Percentiles rank a stretch among this genome's conserved stretches.
Conservation (phyloP, 2,888 invertebrate genomes). For the Schrankia costaestrigalis region DNA sequence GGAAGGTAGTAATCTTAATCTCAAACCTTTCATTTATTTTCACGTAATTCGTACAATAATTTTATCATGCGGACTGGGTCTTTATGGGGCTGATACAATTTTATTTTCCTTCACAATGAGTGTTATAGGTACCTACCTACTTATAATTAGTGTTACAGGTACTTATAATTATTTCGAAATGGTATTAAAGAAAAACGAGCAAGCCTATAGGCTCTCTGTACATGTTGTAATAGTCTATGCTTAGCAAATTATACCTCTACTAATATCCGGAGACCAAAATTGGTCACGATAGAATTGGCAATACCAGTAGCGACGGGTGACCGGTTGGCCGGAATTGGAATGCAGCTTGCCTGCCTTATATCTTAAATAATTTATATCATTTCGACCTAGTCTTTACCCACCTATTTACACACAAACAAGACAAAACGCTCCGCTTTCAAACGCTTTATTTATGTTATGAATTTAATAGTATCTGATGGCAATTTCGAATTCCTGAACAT, state of each 20-base stretch:
- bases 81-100: too few species aligned
- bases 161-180: too few species aligned
- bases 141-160: too few species aligned
- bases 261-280: constrained; percentile 17
- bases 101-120: too few species aligned
- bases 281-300: constrained; percentile 20
- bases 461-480: constrained; percentile 17
- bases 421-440: constrained; percentile 28
- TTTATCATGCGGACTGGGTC: too few species aligned
- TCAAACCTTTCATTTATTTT: too few species aligned
- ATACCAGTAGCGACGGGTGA: constrained; percentile 17
- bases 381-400: constrained; percentile 28
- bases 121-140: too few species aligned
- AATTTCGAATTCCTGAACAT: constrained; percentile 15
- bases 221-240: too few species aligned
- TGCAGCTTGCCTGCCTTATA: constrained; percentile 50
- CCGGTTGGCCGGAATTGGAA: constrained; percentile 44
- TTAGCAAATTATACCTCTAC: not conserved
- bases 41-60: too few species aligned
- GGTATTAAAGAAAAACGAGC: too few species aligned
- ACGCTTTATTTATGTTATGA: constrained; percentile 26
- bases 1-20: too few species aligned
- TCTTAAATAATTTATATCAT: constrained; percentile 39
- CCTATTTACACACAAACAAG: constrained; percentile 25
- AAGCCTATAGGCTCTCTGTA: too few species aligned